Conservation (phyloP, 2,888 invertebrate species). For the Scaptomyza flava region DNA sequence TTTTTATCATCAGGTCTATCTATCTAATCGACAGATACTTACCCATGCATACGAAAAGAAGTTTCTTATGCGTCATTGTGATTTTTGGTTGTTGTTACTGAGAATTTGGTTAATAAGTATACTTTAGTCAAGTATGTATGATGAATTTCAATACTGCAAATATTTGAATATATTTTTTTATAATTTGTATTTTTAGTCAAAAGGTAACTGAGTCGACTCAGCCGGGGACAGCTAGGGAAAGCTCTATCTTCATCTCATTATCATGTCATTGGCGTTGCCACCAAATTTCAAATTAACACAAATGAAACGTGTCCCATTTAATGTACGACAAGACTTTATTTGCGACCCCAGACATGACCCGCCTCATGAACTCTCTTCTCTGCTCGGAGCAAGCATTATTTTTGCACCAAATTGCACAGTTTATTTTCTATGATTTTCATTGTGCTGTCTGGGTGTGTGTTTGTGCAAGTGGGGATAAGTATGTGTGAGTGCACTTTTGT, state of each 20-base stretch:
- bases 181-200: not conserved
- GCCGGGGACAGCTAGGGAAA: not conserved
- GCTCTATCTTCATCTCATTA: constrained; percentile 9
- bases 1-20: not conserved
- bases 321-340: constrained; percentile 34
- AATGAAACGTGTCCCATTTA: constrained; percentile 43
- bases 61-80: constrained; percentile 58
- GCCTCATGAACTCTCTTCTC: constrained; percentile 31
- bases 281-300: constrained; percentile 40
- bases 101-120: constrained; percentile 27
- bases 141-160: not conserved
- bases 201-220: constrained; percentile 35
- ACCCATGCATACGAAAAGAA: constrained; percentile 71
- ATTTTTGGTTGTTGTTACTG: constrained; percentile 13
- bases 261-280: constrained; percentile 21
- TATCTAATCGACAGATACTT: constrained; percentile 3
- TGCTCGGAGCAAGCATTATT: constrained; percentile 20
- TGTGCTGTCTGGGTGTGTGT: constrained; percentile 14
- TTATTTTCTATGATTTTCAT: constrained; percentile 37
- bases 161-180: not conserved
- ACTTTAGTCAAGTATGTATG: not conserved
- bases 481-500: constrained; percentile 47
- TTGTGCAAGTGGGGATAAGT: constrained; percentile 4
- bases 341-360: constrained; percentile 16
- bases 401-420: constrained; percentile 45